Evolutionary conservation across 2,888 invertebrate species (phyloP).

Genomic region (Euzophera pinguis): DNA sequence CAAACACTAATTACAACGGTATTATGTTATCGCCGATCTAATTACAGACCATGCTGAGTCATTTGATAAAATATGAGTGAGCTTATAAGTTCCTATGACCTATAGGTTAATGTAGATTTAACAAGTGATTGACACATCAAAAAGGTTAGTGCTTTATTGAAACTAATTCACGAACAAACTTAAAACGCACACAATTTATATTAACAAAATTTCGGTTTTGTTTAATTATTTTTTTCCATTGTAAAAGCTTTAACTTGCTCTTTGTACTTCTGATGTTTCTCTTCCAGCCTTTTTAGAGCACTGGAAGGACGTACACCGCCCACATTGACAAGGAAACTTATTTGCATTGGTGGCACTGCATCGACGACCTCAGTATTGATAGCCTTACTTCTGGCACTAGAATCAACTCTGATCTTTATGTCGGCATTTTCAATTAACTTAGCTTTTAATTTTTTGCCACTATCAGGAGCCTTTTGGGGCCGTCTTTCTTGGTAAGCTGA

Average conservation of each 20-base stretch:
- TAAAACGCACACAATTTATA: background rate
- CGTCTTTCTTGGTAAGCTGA: constrained; percentile 6
- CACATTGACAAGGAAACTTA: constrained; percentile 62
- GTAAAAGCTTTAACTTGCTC: constrained; percentile 58
- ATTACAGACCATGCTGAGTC: background rate
- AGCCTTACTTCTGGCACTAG: constrained; percentile 36
- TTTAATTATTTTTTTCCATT: constrained; percentile 28
- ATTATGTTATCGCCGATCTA: background rate
- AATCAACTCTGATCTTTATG: constrained; percentile 31
- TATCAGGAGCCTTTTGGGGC: constrained; percentile 15
- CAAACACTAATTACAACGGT: background rate
- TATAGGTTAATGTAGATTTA: constrained; percentile 10
- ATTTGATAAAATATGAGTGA: background rate
- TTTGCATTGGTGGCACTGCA: constrained; percentile 51
- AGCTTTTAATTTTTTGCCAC: constrained; percentile 22
- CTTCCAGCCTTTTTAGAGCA: constrained; percentile 55
- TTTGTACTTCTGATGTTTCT: constrained; percentile 66
- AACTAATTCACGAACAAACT: constrained; percentile 3
- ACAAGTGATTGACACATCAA: constrained; percentile 13
- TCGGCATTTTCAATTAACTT: constrained; percentile 16
- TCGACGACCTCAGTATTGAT: constrained; percentile 35
- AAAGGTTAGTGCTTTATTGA: constrained; percentile 12
- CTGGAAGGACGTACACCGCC: constrained; percentile 53
- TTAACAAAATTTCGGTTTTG: background rate
- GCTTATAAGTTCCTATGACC: background rate